phyloP scores from a whole-genome alignment of 2,797 vertebrate species.

The Microctenopoma stevenorrisi region DNA sequence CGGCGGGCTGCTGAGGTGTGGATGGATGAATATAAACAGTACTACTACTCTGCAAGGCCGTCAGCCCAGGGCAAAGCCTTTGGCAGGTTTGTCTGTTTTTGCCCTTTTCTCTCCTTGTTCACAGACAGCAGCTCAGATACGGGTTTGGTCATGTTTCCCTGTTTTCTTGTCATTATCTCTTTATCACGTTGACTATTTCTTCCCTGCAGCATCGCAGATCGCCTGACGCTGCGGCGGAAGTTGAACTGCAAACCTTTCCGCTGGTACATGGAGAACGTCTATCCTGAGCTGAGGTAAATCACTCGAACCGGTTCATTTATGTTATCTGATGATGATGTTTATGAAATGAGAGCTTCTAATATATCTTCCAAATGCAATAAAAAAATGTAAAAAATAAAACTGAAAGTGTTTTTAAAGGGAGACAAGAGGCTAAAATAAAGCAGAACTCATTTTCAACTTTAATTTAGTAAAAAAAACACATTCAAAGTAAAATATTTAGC shows the following conservation, averaged over 20 bases:
- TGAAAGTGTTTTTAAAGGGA: background rate
- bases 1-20: slow-evolving; percentile 97
- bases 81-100: slow-evolving; percentile 86
- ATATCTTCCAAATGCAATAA: background rate
- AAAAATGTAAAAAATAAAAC: too few species aligned
- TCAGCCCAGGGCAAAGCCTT: slow-evolving; percentile 95
- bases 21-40: slow-evolving; percentile 99
- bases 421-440: background rate
- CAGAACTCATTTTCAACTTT: slow-evolving; percentile 2
- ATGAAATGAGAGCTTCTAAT: too few species aligned
- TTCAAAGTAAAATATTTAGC: too few species aligned
- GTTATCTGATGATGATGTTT: background rate
- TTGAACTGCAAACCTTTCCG: slow-evolving; percentile 97
- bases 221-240: slow-evolving; percentile 89
- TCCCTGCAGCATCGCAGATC: slow-evolving; percentile 87
- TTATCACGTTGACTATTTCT: background rate
- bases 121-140: background rate
- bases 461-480: slow-evolving; percentile 3
- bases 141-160: background rate
- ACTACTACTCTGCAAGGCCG: slow-evolving; percentile 95
- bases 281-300: slow-evolving; percentile 95
- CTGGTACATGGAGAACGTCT: slow-evolving; percentile 98
- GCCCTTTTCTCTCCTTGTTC: rapidly evolving
- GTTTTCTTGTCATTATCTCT: too few species aligned
- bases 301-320: background rate